Percentiles rank a stretch among this genome's conserved stretches.
These are phyloP conservation scores for Caenorhabditis tropicalis DNA, from an alignment of 1,140 invertebrate genomes.

Conservation along the genomic window DNA sequence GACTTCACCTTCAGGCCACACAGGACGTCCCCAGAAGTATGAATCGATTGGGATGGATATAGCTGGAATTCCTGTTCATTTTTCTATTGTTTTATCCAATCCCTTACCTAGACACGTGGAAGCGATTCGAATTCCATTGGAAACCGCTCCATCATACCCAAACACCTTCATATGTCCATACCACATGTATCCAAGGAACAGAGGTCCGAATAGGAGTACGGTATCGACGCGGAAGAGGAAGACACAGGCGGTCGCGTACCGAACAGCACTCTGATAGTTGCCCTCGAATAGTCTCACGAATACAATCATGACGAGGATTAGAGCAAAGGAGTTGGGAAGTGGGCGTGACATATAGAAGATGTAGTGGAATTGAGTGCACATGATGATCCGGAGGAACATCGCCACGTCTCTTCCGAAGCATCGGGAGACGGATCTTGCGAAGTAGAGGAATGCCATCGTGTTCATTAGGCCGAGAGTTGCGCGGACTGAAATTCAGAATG, in stretches of 20 bases:
- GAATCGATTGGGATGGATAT: constrained; percentile 87
- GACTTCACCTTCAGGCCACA: constrained; percentile 98
- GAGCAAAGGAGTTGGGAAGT: constrained; percentile 92
- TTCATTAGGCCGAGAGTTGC: constrained; percentile 81
- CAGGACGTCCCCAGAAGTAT: constrained; percentile 85
- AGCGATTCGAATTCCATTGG: constrained; percentile 77
- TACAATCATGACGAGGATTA: constrained; percentile 88
- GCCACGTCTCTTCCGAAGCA: constrained; percentile 82
- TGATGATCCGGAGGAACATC: constrained; percentile 83
- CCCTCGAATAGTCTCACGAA: constrained; percentile 84
- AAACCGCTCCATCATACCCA: constrained; percentile 73
- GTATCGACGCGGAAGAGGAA: constrained; percentile 79
- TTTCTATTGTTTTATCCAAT: too few relatives aligned
- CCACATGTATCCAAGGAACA: constrained; percentile 83
- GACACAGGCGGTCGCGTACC: constrained; percentile 79
- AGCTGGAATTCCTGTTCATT: constrained; percentile 74
- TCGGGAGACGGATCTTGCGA: constrained; percentile 79
- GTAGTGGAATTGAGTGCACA: constrained; percentile 93
- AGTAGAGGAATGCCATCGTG: constrained; percentile 79
- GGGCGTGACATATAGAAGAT: constrained; percentile 93
- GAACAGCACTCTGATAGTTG: constrained; percentile 81
- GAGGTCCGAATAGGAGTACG: constrained; percentile 84
- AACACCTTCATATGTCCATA: constrained; percentile 74
- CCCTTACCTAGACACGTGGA: constrained; percentile 70
- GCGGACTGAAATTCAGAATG: constrained; percentile 78